Base-by-base conservation (phyloP, 2,113 vertebrate species). In the Sminthopsis crassicaudata region DNA sequence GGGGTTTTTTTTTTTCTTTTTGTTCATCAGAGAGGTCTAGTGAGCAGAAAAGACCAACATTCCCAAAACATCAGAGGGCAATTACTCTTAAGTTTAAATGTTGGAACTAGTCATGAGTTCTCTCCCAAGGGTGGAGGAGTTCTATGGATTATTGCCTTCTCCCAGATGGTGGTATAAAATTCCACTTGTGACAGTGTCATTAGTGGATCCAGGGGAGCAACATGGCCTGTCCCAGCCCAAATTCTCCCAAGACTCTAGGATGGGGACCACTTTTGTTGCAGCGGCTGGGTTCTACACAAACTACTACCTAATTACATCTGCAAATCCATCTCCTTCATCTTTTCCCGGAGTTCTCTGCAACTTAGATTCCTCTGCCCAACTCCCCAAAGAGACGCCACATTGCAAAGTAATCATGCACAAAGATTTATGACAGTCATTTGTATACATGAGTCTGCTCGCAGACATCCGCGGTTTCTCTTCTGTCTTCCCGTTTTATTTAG, bases 361-460 rank as follows among this genome's bases (percentile, higher is more conserved):
- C 92, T 89, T 54, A 0, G 53, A 36, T 27, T 96, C 97, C 55
- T 94, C 53, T 76, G 89, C 91, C 90, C 94, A 96, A 93, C 51
- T 97, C 97, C 97, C 97, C 94, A 90, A 94, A 96, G 97, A 98
- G 36, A 93, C 89, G 92, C 95, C 96, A 96, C 93, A 93, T 96
- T 97, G 97, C 95, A 97, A 95, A 96, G 96, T 96, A 97, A 89
- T 96, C 97, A 89, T 53, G 92, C 95, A 94, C 95, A 95, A 97
- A 97, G 98, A 98, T 98, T 97, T 96, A 98, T 97, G 95, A 88
- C 91, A 53, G 97, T 96, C 96, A 89, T 98, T 96, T 96, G 97
- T 97, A 95, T 96, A 96, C 96, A 96, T 53, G 91, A 97, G 97
- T 97, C 96, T 90, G 95, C 96, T 97, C 97, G 92, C 92, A 57